Conservation (phyloP, 2,797 vertebrate species). For the Sebastes steindachneri region DNA sequence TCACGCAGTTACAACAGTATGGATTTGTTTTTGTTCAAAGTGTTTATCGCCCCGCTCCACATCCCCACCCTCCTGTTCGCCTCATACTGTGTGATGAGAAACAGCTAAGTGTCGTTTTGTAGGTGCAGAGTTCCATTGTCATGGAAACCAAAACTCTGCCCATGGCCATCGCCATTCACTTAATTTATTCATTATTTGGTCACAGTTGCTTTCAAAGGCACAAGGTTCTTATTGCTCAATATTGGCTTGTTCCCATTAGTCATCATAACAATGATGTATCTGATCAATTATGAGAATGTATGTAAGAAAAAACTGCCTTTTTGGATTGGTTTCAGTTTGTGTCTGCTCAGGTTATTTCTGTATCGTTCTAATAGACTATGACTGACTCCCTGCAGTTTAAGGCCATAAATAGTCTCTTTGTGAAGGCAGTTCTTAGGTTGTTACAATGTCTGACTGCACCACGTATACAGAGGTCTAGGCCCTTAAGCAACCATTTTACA, state of each 20-base stretch:
- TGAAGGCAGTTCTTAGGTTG: background rate
- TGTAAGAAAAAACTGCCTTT: background rate
- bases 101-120: constrained; percentile 34
- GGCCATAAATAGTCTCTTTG: constrained; percentile 15
- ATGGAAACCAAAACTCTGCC: constrained; percentile 73
- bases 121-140: constrained; percentile 68
- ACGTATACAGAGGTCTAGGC: constrained; percentile 15
- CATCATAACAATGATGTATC: constrained; percentile 9
- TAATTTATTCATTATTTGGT: constrained; percentile 68
- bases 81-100: constrained; percentile 33
- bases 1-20: constrained; percentile 3
- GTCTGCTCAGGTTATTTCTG: constrained; percentile 2
- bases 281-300: constrained; percentile 1
- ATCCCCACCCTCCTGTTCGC: background rate
- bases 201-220: constrained; percentile 40
- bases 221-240: constrained; percentile 21
- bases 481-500: constrained; percentile 28
- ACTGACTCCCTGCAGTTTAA: constrained; percentile 14
- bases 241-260: constrained; percentile 11
- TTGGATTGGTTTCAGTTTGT: constrained; percentile 11
- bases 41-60: constrained; percentile 21
- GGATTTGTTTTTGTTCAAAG: constrained; percentile 38
- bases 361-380: background rate
- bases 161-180: constrained; percentile 44
- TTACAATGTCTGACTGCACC: constrained; percentile 1